phyloP scores from a whole-genome alignment of 2,888 invertebrate genomes.

The Calameuta filiformis region DNA sequence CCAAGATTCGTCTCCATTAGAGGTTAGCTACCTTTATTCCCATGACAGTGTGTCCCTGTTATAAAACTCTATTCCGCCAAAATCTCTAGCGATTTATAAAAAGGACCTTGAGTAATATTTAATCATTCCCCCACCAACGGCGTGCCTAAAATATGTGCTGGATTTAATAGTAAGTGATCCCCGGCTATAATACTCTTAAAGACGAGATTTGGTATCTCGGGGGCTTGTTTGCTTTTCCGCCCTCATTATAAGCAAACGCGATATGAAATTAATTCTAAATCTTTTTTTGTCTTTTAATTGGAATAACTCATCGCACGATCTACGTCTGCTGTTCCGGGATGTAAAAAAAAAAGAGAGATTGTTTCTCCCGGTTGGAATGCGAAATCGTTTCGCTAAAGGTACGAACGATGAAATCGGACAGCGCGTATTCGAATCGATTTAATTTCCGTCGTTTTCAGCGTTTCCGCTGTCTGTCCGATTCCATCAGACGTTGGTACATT shows the following conservation, averaged over 20 bases:
- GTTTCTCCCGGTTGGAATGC: not conserved
- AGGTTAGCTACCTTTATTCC: slow-evolving; percentile 49
- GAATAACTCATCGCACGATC: not conserved
- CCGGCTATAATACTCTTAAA: too few species aligned
- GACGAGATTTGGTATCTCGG: too few species aligned
- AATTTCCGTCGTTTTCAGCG: slow-evolving; percentile 47
- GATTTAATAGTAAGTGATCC: not conserved
- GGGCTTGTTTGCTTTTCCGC: not conserved
- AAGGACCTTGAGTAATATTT: not conserved
- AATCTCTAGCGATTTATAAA: slow-evolving; percentile 16
- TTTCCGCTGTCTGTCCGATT: slow-evolving; percentile 46
- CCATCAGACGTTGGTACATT: slow-evolving; percentile 43
- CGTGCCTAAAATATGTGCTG: not conserved
- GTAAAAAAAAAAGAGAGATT: not conserved
- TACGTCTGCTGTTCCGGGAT: not conserved
- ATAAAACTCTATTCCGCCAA: not conserved
- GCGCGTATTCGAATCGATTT: slow-evolving; percentile 38
- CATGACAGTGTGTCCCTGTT: slow-evolving; percentile 45
- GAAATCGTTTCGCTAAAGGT: not conserved
- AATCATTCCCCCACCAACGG: not conserved
- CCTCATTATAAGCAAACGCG: not conserved
- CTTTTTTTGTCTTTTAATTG: not conserved
- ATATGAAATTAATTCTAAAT: not conserved
- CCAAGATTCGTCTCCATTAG: slow-evolving; percentile 50
- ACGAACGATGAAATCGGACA: not conserved